Evolutionary conservation across 2,888 invertebrate genomes (phyloP).

Genomic region (Homarus gammarus): DNA sequence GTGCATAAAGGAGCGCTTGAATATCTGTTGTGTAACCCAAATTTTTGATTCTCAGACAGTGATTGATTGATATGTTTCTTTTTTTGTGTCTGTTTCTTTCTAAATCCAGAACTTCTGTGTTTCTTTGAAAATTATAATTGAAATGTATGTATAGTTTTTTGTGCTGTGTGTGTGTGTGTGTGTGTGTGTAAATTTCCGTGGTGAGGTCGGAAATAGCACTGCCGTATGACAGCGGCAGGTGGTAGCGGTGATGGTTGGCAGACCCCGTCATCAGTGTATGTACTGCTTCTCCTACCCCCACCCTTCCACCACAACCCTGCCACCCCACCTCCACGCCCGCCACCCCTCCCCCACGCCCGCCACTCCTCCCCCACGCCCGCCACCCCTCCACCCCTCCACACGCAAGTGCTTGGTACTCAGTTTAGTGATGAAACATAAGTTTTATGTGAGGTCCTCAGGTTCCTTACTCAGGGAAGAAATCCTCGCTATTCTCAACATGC

Average conservation of each 20-base stretch:
- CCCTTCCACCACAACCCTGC: background rate
- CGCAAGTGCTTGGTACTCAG: too few species aligned
- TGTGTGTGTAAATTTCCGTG: background rate
- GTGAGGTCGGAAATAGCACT: background rate
- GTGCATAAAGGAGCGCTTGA: too few species aligned
- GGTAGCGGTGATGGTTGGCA: background rate
- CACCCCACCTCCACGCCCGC: background rate
- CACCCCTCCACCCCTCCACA: background rate
- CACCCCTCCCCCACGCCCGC: background rate
- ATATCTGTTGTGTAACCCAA: too few species aligned
- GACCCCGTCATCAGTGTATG: slow-evolving; percentile 7
- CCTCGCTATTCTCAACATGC: too few species aligned
- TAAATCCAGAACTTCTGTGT: too few species aligned
- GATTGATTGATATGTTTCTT: too few species aligned
- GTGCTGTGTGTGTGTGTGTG: background rate
- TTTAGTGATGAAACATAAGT: too few species aligned
- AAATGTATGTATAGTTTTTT: background rate
- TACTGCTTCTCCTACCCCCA: background rate
- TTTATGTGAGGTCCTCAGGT: too few species aligned
- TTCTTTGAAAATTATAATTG: background rate
- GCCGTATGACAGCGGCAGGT: background rate
- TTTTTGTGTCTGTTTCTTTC: too few species aligned
- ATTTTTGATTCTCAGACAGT: too few species aligned
- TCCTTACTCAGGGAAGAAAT: too few species aligned
- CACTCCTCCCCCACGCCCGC: background rate